These are phyloP conservation scores for Hemiscyllium ocellatum DNA, from an alignment of 2,113 vertebrate species.

Conservation along the genomic window DNA sequence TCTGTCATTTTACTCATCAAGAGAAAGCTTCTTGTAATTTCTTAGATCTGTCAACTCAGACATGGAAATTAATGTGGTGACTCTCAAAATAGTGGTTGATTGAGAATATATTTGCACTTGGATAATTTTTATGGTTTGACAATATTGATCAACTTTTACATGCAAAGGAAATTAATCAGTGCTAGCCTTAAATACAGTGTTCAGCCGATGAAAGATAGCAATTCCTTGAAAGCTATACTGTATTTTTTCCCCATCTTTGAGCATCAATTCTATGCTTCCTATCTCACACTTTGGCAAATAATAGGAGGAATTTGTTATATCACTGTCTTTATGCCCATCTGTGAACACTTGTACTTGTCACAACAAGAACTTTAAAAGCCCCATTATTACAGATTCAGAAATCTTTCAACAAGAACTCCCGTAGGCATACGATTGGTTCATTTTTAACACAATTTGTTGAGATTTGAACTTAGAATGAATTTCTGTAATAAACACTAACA, in stretches of 20 bases:
- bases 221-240: not conserved
- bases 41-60: slow-evolving; percentile 12
- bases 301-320: not conserved
- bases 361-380: not conserved
- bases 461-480: not conserved
- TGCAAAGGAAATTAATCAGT: not conserved
- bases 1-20: not conserved
- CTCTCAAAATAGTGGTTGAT: not conserved
- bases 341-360: not conserved
- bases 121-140: not conserved
- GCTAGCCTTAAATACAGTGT: not conserved
- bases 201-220: not conserved
- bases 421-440: not conserved
- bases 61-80: slow-evolving; percentile 14
- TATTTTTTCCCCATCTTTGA: not conserved
- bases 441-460: not conserved
- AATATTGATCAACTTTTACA: not conserved
- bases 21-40: not conserved
- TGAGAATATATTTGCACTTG: not conserved
- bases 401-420: not conserved
- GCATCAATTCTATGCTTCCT: not conserved
- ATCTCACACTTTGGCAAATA: not conserved
- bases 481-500: not conserved
- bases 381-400: not conserved
- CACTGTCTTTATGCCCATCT: not conserved